phyloP scores from a whole-genome alignment of 2,888 invertebrate species.

The Lomographa bimaculata region DNA sequence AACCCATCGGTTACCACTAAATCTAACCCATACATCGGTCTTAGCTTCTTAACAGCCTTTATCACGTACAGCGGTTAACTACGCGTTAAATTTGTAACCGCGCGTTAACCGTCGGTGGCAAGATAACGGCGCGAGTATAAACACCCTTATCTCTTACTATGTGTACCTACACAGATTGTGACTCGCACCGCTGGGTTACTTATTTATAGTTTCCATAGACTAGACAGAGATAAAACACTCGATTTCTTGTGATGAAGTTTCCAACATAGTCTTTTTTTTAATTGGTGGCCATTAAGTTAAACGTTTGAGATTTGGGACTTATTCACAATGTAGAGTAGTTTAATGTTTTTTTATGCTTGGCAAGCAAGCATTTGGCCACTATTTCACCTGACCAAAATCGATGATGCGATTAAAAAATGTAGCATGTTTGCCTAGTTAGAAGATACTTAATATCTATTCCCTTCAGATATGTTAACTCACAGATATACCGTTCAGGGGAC shows the following conservation, averaged over 20 bases:
- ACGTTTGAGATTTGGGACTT: no score
- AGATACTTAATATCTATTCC: no score
- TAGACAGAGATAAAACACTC: constrained; percentile 7
- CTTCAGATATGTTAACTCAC: no score
- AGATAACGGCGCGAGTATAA: constrained; percentile 13
- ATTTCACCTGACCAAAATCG: no score
- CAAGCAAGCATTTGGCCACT: no score
- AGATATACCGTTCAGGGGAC: no score
- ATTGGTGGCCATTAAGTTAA: not conserved
- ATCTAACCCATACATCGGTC: constrained; percentile 8
- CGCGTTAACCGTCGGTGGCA: constrained; percentile 13
- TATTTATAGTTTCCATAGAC: constrained; percentile 11
- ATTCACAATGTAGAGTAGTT: no score
- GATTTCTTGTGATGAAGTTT: constrained; percentile 11
- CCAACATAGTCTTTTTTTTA: not conserved
- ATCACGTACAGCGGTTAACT: constrained; percentile 34
- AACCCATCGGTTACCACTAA: constrained; percentile 1
- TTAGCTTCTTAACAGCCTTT: constrained; percentile 31
- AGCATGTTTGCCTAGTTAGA: no score
- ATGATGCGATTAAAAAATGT: no score
- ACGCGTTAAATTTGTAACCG: constrained; percentile 28
- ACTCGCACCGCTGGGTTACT: constrained; percentile 9
- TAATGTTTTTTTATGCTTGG: no score
- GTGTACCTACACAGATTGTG: constrained; percentile 12
- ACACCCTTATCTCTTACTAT: constrained; percentile 16